Base-by-base conservation (phyloP, 2,888 invertebrate species). In the Microplitis manilae region DNA sequence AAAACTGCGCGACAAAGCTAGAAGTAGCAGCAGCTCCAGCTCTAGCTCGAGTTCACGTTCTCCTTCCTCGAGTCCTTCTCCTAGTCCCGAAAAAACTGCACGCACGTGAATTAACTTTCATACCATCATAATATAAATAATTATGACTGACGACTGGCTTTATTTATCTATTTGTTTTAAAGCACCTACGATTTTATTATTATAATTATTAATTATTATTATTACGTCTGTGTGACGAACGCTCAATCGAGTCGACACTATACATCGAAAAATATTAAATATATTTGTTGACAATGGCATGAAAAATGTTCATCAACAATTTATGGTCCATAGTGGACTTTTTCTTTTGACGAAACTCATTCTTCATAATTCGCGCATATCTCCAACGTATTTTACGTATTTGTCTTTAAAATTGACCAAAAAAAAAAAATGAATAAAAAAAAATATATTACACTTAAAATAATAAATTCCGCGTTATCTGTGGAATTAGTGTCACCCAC, bases 11-110 rank as follows among this genome's bases (percentile, higher is more conserved):
- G 80, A 83, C 39, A 83, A 79, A 62, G 75, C 68, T 8, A 50
- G 50, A 2, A 82, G 84, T 59, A 81, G 81, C 0, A 82, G 83
- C 30, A 84, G 83, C 9, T 85, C 84, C 65, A 81, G 82, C 0
- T 83, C 82, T 68, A 80, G 30, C 30, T 30, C 30, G 67, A 82
- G 82, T 13, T 82, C 82, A 13, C 82, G 83, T 81, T 84, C 82
- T 13, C 82, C 81, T 81, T 84, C 77, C 82, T 81, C 87, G 79
- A 86, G 87, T 9, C 87, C 87, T 70, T 87, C 86, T 79, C 85
- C 85, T 50, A 79, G 83, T 64, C 68, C 40, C 61, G 60, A 75
- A 62, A 64, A 20, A 65, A 40, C 72, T 64, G 38, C 8, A 65
- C 65, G 9, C 50, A 50, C 73, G 73, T 73, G 73, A 73, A 73